A percentile compares a stretch with the other conserved stretches of the same genome.
phyloP scores from a whole-genome alignment of 2,797 vertebrate species.

The Onychomys torridus region DNA sequence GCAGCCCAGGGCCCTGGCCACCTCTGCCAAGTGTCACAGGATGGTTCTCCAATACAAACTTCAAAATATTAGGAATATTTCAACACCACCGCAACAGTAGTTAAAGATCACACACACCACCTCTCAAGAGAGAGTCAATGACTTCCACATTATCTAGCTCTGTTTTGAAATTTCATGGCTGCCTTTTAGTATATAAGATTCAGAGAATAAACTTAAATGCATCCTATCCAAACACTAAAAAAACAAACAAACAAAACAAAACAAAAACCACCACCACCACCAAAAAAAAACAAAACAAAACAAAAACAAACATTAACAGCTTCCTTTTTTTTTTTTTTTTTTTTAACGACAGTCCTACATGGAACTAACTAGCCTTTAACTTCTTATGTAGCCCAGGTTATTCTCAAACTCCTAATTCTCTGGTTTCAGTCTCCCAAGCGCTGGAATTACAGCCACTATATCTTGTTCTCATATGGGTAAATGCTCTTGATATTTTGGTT shows the following conservation, averaged over 20 bases:
- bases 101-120: not conserved
- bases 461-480: not conserved
- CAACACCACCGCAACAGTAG: not conserved
- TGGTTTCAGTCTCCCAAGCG: not conserved
- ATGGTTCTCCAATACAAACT: too few species aligned
- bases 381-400: not conserved
- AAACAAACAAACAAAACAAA: not conserved
- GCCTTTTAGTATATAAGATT: slow-evolving; percentile 37
- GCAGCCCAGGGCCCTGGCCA: not conserved
- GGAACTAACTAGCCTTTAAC: not conserved
- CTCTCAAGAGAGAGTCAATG: not conserved
- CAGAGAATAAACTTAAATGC: not conserved
- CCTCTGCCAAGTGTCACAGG: not conserved
- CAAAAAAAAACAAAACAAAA: not conserved
- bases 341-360: not conserved
- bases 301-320: not conserved
- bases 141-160: not conserved
- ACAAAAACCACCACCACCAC: not conserved
- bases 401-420: not conserved
- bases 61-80: not conserved
- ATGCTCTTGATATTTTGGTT: not conserved
- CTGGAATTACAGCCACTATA: not conserved
- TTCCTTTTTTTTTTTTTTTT: too few species aligned
- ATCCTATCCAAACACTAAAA: not conserved
- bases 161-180: slow-evolving; percentile 14